Evolutionary conservation across 2,797 vertebrate genomes (phyloP), one percentile per base, ranked within the genome.

Genomic region (Lepidocolaptes lacrymiger): DNA sequence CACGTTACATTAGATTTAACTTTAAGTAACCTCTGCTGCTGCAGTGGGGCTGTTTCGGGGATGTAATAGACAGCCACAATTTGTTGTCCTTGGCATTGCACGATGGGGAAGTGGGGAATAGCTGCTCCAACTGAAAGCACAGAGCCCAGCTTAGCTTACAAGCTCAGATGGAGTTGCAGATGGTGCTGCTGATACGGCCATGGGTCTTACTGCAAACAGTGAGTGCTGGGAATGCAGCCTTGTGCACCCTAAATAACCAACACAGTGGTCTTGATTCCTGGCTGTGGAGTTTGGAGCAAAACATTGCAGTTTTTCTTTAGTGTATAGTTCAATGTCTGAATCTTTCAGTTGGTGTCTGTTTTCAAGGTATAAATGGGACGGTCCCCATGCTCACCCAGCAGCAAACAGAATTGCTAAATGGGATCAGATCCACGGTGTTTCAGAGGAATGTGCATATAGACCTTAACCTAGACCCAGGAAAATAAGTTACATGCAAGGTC

Each of bases 131-230:
- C 48, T 4, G 19, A 66, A 69, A 90, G 76, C 52, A 4, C 77
- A 5, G 1, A 79, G 77, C 59, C 77, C 74, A 55, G 62, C 59
- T 56, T 62, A n/a, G 63, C 12, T 83, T 77, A 37, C 41, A 30
- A 49, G 87, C 61, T 96, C 85, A 43, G 61, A 67, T 74, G 85
- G 93, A 92, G 62, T 67, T 6, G 9, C 76, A 92, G 88, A 92
- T 88, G 94, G 76, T 75, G 89, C 89, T 89, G 80, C 76, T 90
- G 78, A 61, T 85, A 44, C 0, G 26, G 49, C 68, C 64, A 5
- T 43, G 62, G 79, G 61, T 89, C 79, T 78, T 81, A 21, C 0
- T 48, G 68, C 73, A 64, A 37, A 30, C 52, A 26, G 30, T 0
- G 7, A 69, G 48, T 5, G 1, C 44, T 41, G 61, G 28, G n/a